phyloP scores from a whole-genome alignment of 2,113 vertebrate genomes.

The Philantomba maxwellii region DNA sequence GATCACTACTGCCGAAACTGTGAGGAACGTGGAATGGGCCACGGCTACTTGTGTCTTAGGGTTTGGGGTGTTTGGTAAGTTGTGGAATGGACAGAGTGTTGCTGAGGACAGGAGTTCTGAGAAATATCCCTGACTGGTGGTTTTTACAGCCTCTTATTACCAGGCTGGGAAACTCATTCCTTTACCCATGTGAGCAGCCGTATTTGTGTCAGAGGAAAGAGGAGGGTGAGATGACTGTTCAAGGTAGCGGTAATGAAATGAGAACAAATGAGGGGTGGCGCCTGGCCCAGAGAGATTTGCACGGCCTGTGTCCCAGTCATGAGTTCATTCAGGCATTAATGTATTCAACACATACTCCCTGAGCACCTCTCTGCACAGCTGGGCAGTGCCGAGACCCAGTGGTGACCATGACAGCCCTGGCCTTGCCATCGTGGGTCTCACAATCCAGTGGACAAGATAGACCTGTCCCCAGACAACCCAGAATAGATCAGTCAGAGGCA shows the following conservation, averaged over 20 bases:
- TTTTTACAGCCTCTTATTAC: not conserved
- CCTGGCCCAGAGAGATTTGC: not conserved
- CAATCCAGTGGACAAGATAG: not conserved
- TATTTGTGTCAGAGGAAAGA: not conserved
- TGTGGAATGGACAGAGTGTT: not conserved
- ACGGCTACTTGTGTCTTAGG: conserved; percentile 86
- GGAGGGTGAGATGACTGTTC: accelerated
- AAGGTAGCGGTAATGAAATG: not conserved
- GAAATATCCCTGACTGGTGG: not conserved
- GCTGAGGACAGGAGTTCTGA: not conserved
- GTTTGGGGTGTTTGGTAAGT: conserved; percentile 88
- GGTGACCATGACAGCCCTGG: not conserved
- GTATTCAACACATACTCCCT: not conserved
- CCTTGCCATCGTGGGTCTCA: not conserved
- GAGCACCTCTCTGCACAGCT: not conserved
- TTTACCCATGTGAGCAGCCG: not conserved
- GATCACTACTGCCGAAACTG: conserved; percentile 82
- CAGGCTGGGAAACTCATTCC: not conserved
- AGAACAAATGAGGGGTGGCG: not conserved
- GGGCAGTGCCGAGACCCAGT: not conserved
- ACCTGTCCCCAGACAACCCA: not conserved
- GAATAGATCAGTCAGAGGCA: not conserved
- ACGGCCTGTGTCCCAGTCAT: not conserved
- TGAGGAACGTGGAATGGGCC: conserved; percentile 88
- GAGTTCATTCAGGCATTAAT: not conserved